Evolutionary conservation across 2,113 vertebrate genomes (phyloP).

Genomic region (Gadus chalcogrammus): DNA sequence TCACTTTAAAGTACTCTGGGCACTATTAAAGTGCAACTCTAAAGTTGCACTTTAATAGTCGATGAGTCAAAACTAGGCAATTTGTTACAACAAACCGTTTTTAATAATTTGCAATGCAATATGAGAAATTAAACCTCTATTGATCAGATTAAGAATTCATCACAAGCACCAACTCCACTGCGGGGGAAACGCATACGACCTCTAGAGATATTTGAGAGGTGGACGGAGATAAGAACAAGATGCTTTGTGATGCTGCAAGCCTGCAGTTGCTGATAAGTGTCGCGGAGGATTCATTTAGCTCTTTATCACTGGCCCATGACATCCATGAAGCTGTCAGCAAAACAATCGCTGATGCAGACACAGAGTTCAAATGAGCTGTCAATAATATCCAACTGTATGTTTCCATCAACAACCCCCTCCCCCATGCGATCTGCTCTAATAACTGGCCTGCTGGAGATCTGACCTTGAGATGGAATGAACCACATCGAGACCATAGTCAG

Average conservation of each 20-base stretch:
- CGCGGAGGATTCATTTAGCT: constrained; percentile 23
- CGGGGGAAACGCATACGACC: too few species aligned
- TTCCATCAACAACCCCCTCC: constrained; percentile 5
- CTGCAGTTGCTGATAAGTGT: constrained; percentile 24
- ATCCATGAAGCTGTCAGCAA: neutral
- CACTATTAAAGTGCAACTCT: too few species aligned
- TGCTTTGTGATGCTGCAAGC: neutral
- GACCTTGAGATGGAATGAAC: constrained; percentile 29
- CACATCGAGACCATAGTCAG: neutral
- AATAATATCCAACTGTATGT: constrained; percentile 3
- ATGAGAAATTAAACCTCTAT: too few species aligned
- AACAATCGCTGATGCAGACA: constrained; percentile 16
- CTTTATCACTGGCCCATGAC: constrained; percentile 33
- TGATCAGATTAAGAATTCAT: neutral
- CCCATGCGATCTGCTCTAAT: neutral
- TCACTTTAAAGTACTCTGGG: too few species aligned
- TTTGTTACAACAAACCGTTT: too few species aligned
- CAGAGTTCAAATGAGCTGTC: constrained; percentile 14
- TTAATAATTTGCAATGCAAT: too few species aligned
- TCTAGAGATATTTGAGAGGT: too few species aligned
- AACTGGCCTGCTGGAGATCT: constrained; percentile 28
- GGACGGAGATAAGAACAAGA: neutral
- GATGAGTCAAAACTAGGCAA: too few species aligned
- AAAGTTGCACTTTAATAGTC: too few species aligned
- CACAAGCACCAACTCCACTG: neutral